Evolutionary conservation across 2,888 invertebrate species (phyloP), one percentile per base, ranked within the genome.

Genomic region (Rhingia campestris): DNA sequence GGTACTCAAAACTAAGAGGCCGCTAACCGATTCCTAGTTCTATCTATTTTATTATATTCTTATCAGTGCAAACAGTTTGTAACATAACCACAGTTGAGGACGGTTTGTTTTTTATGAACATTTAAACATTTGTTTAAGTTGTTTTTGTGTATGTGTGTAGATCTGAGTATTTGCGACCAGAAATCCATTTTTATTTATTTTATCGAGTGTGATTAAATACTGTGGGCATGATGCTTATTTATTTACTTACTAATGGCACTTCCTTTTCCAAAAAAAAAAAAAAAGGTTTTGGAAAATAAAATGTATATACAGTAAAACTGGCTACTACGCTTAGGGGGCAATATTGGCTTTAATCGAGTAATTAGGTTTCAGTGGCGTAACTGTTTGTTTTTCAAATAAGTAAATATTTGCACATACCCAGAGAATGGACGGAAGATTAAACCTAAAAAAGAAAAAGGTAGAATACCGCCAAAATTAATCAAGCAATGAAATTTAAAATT

Each of bases 21-120:
- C 54, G 35, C 37, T 37, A 7, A 54, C 14, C 43, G n/a, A 43
- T 43, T 43, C 32, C 32, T 41, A 43, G 43, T 33, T 59, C 33
- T 45, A 32, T 59, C 32, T 59, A n/a, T 59, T 59, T 43, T 59
- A 59, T 59, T 30, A 43, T 43, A 41, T n/a, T n/a, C 7, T 59
- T 59, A 59, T 59, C 59, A 59, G n/a, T 43, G 14, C 12, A 59
- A 59, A 59, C 43, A 43, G 30, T 5, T 4, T 32, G 9, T 43
- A 41, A n/a, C 9, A 7, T 0, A 3, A 43, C 43, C 12, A 43
- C n/a, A 59, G 7, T 22, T 22, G 22, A 59, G 33, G 43, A 33
- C 12, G 6, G 14, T 37, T 41, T 58, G n/a, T 43, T 7, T 12
- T 32, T 14, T 12, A 43, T 9, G 32, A 59, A 30, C 32, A 33